These are phyloP conservation scores for Triplophysa dalaica DNA, from an alignment of 2,113 vertebrate genomes.

Conservation along the genomic window DNA sequence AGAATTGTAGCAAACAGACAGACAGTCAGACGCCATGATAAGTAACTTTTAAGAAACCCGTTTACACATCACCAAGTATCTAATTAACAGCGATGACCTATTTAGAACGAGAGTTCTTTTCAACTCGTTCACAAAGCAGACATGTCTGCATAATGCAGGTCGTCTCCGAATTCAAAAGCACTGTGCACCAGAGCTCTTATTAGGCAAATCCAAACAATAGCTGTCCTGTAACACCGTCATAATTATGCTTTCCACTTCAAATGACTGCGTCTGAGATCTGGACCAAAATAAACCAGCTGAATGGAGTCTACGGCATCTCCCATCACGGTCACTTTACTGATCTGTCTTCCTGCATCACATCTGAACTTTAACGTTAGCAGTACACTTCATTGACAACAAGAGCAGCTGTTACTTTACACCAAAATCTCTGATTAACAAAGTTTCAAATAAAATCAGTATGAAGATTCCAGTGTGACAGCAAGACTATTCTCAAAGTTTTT, in stretches of 20 bases:
- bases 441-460: background rate
- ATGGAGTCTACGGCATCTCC: background rate
- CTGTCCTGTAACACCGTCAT: conserved; percentile 31
- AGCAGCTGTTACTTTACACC: no score
- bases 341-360: background rate
- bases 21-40: background rate
- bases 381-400: no score
- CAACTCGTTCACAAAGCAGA: conserved; percentile 16
- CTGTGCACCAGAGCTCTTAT: conserved; percentile 18
- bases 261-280: conserved; percentile 33
- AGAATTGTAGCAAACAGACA: background rate
- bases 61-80: background rate
- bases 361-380: conserved; percentile 2
- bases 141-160: conserved; percentile 3
- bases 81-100: background rate
- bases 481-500: background rate
- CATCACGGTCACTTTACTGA: background rate
- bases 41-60: background rate
- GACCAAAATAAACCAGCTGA: background rate
- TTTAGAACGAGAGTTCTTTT: conserved; percentile 2
- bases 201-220: conserved; percentile 41
- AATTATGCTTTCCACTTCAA: conserved; percentile 46
- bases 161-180: background rate
- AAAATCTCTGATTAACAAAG: background rate
- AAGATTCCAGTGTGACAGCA: background rate